Conservation (phyloP, 1,140 invertebrate genomes). For the Heliconius melpomene region DNA sequence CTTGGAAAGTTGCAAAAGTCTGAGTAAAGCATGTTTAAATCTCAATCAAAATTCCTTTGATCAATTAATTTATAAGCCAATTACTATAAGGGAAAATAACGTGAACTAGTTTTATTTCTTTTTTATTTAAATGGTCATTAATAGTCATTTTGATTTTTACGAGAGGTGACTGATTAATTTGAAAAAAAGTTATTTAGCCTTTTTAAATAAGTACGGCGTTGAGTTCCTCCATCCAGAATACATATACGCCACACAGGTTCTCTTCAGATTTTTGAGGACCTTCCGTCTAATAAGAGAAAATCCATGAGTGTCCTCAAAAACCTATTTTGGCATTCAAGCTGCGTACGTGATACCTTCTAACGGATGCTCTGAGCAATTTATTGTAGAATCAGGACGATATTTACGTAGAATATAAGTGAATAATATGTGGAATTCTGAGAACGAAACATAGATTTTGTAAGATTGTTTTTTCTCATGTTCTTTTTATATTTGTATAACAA, state of each 20-base stretch:
- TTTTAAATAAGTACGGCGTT: background rate
- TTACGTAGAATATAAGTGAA: background rate
- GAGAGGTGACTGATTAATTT: too few species aligned
- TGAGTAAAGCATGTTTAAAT: background rate
- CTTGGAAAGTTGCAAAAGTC: background rate
- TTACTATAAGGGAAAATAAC: background rate
- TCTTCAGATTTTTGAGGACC: background rate
- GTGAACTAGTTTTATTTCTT: too few species aligned
- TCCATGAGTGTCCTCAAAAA: background rate
- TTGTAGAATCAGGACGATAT: conserved; percentile 10
- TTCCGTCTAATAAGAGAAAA: background rate
- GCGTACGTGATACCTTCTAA: background rate
- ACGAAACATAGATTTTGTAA: background rate
- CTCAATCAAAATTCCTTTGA: background rate
- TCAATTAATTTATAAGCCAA: background rate
- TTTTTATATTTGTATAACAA: too few species aligned
- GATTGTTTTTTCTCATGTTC: too few species aligned
- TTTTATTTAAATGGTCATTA: too few species aligned
- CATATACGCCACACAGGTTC: background rate
- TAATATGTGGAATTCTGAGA: background rate
- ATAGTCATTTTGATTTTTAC: too few species aligned
- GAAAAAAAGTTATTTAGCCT: background rate
- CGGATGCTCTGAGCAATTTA: conserved; percentile 7
- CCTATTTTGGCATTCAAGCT: background rate
- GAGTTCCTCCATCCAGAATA: background rate